Percentiles rank a stretch among this genome's conserved stretches.
These are phyloP conservation scores for Actias luna DNA, from an alignment of 2,888 invertebrate genomes.

Conservation along the genomic window DNA sequence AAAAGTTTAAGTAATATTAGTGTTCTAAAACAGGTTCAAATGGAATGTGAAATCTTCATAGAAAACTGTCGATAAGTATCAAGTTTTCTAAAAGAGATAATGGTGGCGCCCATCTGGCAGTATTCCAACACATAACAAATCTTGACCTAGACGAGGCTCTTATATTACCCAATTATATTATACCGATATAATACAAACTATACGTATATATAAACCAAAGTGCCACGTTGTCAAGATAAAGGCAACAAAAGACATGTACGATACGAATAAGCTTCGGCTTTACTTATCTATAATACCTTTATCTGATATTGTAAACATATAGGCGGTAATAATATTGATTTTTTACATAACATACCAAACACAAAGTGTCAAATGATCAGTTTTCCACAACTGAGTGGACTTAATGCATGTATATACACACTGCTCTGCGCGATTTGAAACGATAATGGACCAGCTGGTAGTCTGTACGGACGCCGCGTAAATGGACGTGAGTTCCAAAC, in stretches of 20 bases:
- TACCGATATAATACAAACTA: background rate
- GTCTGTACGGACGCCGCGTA: too few relatives aligned
- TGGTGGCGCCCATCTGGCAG: conserved; percentile 2
- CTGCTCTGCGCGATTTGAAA: too few relatives aligned
- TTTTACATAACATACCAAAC: background rate
- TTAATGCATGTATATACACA: too few relatives aligned
- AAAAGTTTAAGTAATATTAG: background rate
- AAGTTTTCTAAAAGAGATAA: background rate
- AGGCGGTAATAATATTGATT: background rate
- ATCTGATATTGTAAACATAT: background rate
- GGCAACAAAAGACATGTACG: background rate
- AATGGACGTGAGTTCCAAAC: too few relatives aligned
- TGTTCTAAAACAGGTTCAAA: background rate
- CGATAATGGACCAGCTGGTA: too few relatives aligned
- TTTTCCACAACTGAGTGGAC: too few relatives aligned
- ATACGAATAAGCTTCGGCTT: background rate
- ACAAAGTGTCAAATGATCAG: too few relatives aligned
- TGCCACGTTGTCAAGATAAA: background rate
- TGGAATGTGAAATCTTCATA: background rate
- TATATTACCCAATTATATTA: conserved; percentile 2
- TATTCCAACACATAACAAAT: conserved; percentile 14
- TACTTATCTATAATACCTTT: background rate
- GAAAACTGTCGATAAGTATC: background rate
- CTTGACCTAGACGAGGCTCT: conserved; percentile 15
- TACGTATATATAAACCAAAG: too few relatives aligned